Percentiles rank a stretch among this genome's conserved stretches.
phyloP scores from a whole-genome alignment of 2,113 vertebrate species.

The Etia nguti region DNA sequence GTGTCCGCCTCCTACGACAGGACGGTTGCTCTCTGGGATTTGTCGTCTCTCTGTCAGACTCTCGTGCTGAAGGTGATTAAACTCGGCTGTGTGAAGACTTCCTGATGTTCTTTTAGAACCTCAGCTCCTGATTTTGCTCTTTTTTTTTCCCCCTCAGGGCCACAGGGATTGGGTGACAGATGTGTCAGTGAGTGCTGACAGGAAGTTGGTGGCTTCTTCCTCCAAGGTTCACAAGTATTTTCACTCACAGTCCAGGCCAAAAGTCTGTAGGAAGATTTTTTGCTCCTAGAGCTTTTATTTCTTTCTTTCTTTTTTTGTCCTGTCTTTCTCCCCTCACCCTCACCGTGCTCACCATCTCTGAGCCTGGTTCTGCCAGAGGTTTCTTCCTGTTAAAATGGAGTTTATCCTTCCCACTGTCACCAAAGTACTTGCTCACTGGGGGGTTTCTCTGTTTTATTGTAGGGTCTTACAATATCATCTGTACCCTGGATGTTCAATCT shows the following conservation, averaged over 20 bases:
- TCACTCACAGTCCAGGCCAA: fast-evolving
- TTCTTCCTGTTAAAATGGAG: not conserved
- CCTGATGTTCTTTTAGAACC: not conserved
- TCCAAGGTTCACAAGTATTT: slow-evolving; percentile 72
- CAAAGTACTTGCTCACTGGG: not conserved
- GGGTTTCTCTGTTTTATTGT: not conserved
- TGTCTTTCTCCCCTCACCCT: not conserved
- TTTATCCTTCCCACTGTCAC: not conserved
- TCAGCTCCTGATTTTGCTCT: not conserved
- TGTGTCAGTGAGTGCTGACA: slow-evolving; percentile 68
- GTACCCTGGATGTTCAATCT: not conserved
- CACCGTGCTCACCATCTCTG: not conserved
- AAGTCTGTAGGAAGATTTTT: not conserved
- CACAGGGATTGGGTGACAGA: slow-evolving; percentile 81
- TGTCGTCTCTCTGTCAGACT: slow-evolving; percentile 57
- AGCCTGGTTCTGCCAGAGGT: not conserved
- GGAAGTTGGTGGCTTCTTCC: slow-evolving; percentile 73
- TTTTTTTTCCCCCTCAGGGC: slow-evolving; percentile 49
- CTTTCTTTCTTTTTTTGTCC: not conserved
- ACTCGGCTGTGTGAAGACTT: not conserved
- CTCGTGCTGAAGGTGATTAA: slow-evolving; percentile 71
- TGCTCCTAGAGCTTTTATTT: not conserved
- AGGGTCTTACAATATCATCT: not conserved
- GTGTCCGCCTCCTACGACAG: slow-evolving; percentile 76
- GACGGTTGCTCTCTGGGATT: slow-evolving; percentile 73